Evolutionary conservation across 2,888 invertebrate species (phyloP), one percentile per base, ranked within the genome.

Genomic region (Folsomia candida): DNA sequence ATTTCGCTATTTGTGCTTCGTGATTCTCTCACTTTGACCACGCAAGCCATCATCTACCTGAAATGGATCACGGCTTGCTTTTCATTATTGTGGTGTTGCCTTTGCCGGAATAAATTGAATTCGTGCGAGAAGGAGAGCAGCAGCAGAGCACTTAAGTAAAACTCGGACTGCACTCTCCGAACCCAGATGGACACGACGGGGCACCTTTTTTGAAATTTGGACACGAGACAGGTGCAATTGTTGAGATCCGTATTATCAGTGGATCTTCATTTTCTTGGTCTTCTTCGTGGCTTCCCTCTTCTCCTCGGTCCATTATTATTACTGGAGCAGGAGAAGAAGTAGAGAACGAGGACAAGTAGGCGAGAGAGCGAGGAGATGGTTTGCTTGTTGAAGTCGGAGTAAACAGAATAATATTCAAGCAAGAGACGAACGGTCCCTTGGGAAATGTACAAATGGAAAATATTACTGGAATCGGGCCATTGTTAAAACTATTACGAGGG

Each of bases 171-270:
- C 37, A 29, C 66, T 60, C 70, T 70, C 64, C 60, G 20, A 27
- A 3, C 57, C 26, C 60, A 54, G 54, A 54, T 14, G 54, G n/a
- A 54, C 11, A 25, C 59, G 59, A 62, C 62, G 62, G 62, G 37
- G 18, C 4, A 9, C 37, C 4, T 14, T 29, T 62, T 29, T 62
- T 27, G 29, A 62, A 29, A n/a, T 47, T 60, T 51, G 58, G 73
- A 72, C 68, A 71, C 54, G 54, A 62, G 37, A 72, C 68, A 71
- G 72, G 71, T 73, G 73, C 37, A 26, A 76, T 76, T 71, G 72
- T 72, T 67, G 73, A 76, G 74, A 76, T 76, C 74, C 76, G 72
- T 70, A 75, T 76, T 74, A 76, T 73, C 74, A 74, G 68, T 69
- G 74, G 73, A 73, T 73, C 73, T 72, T 54, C 70, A 63, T 67